A percentile compares a stretch with the other conserved stretches of the same genome.
Conservation (phyloP, 1,140 invertebrate species). For the Plectrocnemia conspersa region DNA sequence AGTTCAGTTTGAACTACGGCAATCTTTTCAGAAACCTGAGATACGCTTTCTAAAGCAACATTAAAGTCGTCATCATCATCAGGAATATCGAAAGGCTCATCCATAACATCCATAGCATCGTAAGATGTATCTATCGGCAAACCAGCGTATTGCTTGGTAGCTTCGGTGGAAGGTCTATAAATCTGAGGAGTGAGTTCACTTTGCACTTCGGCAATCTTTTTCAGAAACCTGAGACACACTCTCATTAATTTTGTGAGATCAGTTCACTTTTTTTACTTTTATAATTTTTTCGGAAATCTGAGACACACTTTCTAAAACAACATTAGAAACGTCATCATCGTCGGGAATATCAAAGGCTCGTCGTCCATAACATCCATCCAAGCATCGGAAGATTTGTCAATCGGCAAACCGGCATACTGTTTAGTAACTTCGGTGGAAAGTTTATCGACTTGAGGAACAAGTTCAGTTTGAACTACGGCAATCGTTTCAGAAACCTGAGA, state of each 20-base stretch:
- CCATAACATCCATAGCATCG: constrained; percentile 44
- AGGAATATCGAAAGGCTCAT: constrained; percentile 50
- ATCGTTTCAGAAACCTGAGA: no score
- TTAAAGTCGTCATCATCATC: constrained; percentile 39
- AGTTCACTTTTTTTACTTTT: neutral
- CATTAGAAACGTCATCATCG: constrained; percentile 34
- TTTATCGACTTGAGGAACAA: no score
- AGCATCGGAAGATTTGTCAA: constrained; percentile 47
- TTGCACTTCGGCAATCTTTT: no score
- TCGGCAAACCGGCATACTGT: constrained; percentile 44
- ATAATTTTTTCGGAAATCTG: neutral
- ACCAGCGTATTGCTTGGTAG: constrained; percentile 36
- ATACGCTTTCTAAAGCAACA: neutral
- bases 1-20: no score
- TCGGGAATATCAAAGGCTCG: constrained; percentile 48
- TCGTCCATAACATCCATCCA: constrained; percentile 54
- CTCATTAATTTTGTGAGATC: no score
- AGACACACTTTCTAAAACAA: neutral
- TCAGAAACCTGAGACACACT: no score
- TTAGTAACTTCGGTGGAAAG: neutral
- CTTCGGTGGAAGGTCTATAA: constrained; percentile 17
- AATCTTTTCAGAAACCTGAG: no score
- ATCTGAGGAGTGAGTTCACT: neutral
- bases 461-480: no score
- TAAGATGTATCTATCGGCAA: constrained; percentile 39